Conservation (phyloP, 2,797 vertebrate genomes). For the Falco biarmicus region DNA sequence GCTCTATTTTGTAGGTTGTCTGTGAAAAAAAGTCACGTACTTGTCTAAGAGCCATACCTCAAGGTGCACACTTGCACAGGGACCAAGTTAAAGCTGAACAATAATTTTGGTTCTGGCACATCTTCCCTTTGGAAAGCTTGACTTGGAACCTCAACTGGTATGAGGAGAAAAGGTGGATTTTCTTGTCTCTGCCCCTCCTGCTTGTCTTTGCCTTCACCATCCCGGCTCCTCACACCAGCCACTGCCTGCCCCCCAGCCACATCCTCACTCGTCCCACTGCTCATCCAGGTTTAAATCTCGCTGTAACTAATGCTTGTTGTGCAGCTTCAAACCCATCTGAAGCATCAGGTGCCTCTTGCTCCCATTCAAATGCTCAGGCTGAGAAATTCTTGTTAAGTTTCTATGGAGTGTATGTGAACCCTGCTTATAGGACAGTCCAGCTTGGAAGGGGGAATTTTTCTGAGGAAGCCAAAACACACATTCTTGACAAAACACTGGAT, state of each 20-base stretch:
- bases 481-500: neutral
- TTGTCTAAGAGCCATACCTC: neutral
- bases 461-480: neutral
- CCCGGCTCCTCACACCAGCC: neutral
- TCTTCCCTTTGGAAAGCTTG: neutral
- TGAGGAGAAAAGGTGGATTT: neutral
- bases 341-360: neutral
- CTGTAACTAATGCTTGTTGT: neutral
- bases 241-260: neutral
- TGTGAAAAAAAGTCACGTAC: neutral
- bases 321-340: neutral
- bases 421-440: neutral
- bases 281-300: neutral
- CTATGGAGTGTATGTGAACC: neutral
- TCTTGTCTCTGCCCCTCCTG: neutral
- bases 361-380: neutral
- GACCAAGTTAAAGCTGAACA: neutral
- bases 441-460: neutral
- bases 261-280: neutral
- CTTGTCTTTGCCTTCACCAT: neutral
- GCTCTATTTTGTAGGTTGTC: neutral
- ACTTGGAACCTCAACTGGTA: neutral
- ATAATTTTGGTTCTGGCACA: neutral
- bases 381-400: neutral
- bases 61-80: neutral